These are phyloP conservation scores for Sinodicranocentrus sp. DNA, from an alignment of 2,888 invertebrate species.

Conservation along the genomic window DNA sequence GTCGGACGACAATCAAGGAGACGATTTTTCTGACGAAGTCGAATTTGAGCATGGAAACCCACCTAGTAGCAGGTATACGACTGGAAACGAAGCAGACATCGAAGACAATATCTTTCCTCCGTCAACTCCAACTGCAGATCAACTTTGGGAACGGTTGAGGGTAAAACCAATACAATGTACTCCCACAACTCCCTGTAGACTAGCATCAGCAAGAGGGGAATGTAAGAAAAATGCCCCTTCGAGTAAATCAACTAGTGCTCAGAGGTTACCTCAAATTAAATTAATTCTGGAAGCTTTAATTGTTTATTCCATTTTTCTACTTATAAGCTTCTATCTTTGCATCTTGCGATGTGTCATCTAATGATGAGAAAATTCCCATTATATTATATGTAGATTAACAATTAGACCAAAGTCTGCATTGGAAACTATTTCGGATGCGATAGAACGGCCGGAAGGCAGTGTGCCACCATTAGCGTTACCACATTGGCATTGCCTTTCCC, in stretches of 20 bases:
- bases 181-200: conserved; percentile 36
- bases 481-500: conserved; percentile 65
- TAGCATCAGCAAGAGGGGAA: conserved; percentile 28
- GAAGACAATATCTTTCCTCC: conserved; percentile 44
- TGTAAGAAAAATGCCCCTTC: neutral
- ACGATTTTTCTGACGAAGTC: conserved; percentile 15
- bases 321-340: no score
- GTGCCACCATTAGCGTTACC: conserved; percentile 71
- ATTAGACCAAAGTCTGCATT: conserved; percentile 57
- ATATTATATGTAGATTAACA: conserved; percentile 9
- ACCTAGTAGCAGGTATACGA: conserved; percentile 1
- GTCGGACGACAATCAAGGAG: neutral
- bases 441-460: conserved; percentile 66
- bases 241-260: neutral
- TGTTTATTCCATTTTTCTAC: no score
- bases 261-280: conserved; percentile 23
- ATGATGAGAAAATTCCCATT: neutral
- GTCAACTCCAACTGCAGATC: conserved; percentile 21
- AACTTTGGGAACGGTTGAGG: conserved; percentile 20
- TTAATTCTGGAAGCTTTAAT: no score
- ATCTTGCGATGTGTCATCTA: no score
- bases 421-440: conserved; percentile 57
- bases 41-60: conserved; percentile 18
- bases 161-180: conserved; percentile 29
- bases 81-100: conserved; percentile 59